Base-by-base conservation (phyloP, 2,113 vertebrate species). In the Spea bombifrons region DNA sequence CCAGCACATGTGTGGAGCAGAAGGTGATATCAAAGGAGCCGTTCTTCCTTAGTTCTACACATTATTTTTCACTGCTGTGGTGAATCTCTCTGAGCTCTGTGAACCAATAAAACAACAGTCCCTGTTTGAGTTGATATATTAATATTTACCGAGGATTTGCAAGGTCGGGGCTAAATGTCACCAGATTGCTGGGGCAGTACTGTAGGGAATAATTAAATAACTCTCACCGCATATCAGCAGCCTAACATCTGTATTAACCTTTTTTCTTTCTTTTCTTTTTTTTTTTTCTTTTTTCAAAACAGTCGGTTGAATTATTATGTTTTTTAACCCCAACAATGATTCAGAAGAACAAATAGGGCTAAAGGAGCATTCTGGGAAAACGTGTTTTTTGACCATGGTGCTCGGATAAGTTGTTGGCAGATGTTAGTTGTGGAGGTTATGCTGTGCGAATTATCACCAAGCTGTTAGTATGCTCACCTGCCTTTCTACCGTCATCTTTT, bases 71-170 rank as follows among this genome's bases (percentile, higher is more conserved):
- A 91, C 91, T 81, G 88, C 90, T 85, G 89, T 88, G 90, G 89
- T 78, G 82, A 91, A 91, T 90, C 88, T 92, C 91, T 88, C 92
- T 83, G 81, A 90, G 91, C 90, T 88, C 90, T 77, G 13, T 86
- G 90, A 91, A 90, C 91, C 92, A 90, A 90, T 91, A 90, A 91
- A 91, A 90, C 89, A 88, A 88, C 86, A 80, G 86, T 80, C 88
- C 88, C 91, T 92, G 90, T 92, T 93, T 92, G 91, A 90, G 90
- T 89, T 92, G 91, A 91, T 92, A 90, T 93, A 92, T 93, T 93
- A 92, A 93, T 94, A 93, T 94, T 93, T 94, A 92, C 93, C 88
- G 89, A 92, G 92, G 90, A 93, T 95, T 95, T 94, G 93, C 93
- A 92, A 91, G 93, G 92, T 92, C 88, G 87, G 87, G 92, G 92